Percentiles rank a stretch among this genome's conserved stretches.
phyloP scores from a whole-genome alignment of 2,888 invertebrate species.

The Sphinx pinastri region DNA sequence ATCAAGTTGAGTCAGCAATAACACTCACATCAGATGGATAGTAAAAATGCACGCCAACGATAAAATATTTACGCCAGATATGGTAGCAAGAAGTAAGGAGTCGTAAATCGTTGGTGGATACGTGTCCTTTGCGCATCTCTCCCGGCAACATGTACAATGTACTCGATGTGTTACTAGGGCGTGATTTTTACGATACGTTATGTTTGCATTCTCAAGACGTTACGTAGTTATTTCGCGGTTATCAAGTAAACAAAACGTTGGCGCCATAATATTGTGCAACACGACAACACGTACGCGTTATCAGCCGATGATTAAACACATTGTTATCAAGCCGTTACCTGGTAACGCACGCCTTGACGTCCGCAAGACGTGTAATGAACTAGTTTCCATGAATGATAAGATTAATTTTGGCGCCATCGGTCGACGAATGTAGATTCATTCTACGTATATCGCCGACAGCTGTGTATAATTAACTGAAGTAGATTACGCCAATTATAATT shows the following conservation, averaged over 20 bases:
- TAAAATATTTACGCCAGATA: neutral
- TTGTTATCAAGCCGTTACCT: constrained; percentile 58
- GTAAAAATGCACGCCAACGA: neutral
- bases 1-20: constrained; percentile 2
- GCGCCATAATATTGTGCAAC: constrained; percentile 46
- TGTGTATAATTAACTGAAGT: neutral
- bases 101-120: constrained; percentile 14
- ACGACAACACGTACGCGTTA: constrained; percentile 37
- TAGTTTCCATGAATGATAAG: constrained; percentile 68
- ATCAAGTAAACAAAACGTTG: constrained; percentile 54
- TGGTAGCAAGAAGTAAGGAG: neutral
- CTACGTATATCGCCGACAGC: constrained; percentile 15
- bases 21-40: neutral
- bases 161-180: neutral
- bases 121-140: constrained; percentile 12
- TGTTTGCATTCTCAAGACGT: constrained; percentile 18
- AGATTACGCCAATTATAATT: too few species aligned
- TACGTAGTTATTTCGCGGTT: constrained; percentile 33
- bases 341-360: constrained; percentile 52
- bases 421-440: constrained; percentile 42
- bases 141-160: neutral
- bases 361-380: constrained; percentile 55
- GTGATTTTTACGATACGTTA: neutral
- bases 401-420: constrained; percentile 64
- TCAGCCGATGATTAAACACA: constrained; percentile 55